These are phyloP conservation scores for Lottia gigantea DNA, from an alignment of 2,888 invertebrate species.

Conservation along the genomic window DNA sequence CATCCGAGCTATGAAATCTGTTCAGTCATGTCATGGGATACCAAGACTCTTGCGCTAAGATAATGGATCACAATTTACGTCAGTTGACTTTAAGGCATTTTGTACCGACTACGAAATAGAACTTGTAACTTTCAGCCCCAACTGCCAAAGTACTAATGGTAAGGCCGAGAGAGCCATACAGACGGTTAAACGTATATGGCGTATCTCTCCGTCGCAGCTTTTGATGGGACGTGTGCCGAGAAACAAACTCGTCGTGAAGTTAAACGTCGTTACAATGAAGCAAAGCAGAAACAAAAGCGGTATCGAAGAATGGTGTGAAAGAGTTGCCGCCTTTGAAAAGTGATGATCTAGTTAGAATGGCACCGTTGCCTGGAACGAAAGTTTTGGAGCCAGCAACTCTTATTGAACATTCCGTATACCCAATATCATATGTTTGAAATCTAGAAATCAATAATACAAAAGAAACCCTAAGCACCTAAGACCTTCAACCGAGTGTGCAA, in stretches of 20 bases:
- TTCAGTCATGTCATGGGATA: neutral
- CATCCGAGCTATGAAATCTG: conserved; percentile 15
- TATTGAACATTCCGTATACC: too few relatives aligned
- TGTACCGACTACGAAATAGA: conserved; percentile 29
- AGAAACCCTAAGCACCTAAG: too few relatives aligned
- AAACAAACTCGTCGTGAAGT: conserved; percentile 23
- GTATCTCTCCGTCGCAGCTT: conserved; percentile 34
- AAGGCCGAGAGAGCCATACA: conserved; percentile 44
- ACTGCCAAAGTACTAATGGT: conserved; percentile 37
- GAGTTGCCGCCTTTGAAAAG: too few relatives aligned
- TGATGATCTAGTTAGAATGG: too few relatives aligned
- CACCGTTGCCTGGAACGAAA: too few relatives aligned
- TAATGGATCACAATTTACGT: neutral
- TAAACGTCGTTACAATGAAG: too few relatives aligned
- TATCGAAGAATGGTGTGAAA: too few relatives aligned
- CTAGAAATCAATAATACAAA: too few relatives aligned
- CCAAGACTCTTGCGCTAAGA: neutral
- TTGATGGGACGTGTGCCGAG: conserved; percentile 35
- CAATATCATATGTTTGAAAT: too few relatives aligned
- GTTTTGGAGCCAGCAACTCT: too few relatives aligned
- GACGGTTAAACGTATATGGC: conserved; percentile 36
- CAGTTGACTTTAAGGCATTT: conserved; percentile 17
- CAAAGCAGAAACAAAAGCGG: too few relatives aligned
- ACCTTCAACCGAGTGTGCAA: too few relatives aligned
- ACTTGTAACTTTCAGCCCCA: conserved; percentile 37